Conservation (phyloP, 2,797 vertebrate genomes). For the Anguilla marmorata region DNA sequence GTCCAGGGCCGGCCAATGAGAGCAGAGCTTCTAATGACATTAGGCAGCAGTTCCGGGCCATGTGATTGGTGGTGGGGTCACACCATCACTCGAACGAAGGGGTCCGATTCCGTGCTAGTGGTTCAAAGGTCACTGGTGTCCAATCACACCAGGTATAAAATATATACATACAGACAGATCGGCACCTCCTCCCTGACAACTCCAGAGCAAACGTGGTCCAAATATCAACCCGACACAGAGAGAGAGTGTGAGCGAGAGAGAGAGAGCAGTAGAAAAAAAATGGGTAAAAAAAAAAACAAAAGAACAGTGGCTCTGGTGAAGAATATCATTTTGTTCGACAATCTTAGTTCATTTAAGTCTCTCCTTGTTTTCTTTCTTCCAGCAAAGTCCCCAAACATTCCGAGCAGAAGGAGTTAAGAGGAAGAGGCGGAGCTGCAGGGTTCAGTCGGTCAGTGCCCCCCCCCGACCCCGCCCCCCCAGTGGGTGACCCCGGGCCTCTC, state of each 20-base stretch:
- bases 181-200: background rate
- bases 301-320: no score
- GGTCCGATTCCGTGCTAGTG: background rate
- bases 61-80: background rate
- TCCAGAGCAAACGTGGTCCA: background rate
- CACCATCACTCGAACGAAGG: background rate
- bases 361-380: background rate
- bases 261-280: background rate
- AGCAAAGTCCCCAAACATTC: background rate
- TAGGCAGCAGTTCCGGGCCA: background rate
- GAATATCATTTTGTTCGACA: background rate
- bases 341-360: background rate
- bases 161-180: background rate
- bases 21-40: background rate
- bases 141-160: background rate
- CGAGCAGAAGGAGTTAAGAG: background rate
- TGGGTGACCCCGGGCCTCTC: background rate
- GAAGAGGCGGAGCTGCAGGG: background rate
- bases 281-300: no score
- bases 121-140: background rate
- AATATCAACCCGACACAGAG: background rate
- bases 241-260: background rate
- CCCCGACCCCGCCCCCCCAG: background rate
- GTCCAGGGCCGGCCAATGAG: background rate
- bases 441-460: background rate